These are phyloP conservation scores for Anarsia innoxiella DNA, from an alignment of 2,888 invertebrate genomes.

Conservation along the genomic window DNA sequence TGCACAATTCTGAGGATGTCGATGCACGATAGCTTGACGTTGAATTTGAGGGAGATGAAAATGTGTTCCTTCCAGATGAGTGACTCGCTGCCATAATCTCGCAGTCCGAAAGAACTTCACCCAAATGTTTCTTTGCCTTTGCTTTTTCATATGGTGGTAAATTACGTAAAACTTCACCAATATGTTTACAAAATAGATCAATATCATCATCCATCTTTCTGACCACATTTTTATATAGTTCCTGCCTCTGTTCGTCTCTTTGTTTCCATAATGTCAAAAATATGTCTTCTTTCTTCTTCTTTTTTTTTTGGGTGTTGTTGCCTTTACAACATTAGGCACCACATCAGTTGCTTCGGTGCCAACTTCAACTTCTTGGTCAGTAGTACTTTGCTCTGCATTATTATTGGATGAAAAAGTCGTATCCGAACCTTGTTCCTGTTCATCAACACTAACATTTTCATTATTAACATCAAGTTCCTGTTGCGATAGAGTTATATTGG, in stretches of 20 bases:
- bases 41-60: constrained; percentile 8
- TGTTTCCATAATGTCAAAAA: constrained; percentile 8
- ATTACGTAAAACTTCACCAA: constrained; percentile 11
- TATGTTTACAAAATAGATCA: constrained; percentile 9
- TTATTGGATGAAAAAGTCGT: constrained; percentile 1
- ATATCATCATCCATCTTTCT: constrained; percentile 11
- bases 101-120: constrained; percentile 9
- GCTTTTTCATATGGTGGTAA: constrained; percentile 10
- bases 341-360: constrained; percentile 4
- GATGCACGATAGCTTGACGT: constrained; percentile 5
- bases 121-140: constrained; percentile 12
- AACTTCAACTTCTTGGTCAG: constrained; percentile 5
- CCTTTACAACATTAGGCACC: constrained; percentile 3
- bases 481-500: constrained; percentile 10
- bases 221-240: constrained; percentile 3
- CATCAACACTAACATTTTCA: constrained; percentile 11
- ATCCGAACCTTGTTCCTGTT: constrained; percentile 9
- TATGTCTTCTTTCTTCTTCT: constrained; percentile 6
- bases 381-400: constrained; percentile 1
- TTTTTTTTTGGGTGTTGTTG: neutral
- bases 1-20: constrained; percentile 5
- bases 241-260: constrained; percentile 9
- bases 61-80: constrained; percentile 5
- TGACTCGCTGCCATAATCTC: constrained; percentile 11
- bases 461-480: constrained; percentile 8